Evolutionary conservation across 1,140 invertebrate genomes (phyloP), one percentile per base, ranked within the genome.

Genomic region (Drosophila lini): DNA sequence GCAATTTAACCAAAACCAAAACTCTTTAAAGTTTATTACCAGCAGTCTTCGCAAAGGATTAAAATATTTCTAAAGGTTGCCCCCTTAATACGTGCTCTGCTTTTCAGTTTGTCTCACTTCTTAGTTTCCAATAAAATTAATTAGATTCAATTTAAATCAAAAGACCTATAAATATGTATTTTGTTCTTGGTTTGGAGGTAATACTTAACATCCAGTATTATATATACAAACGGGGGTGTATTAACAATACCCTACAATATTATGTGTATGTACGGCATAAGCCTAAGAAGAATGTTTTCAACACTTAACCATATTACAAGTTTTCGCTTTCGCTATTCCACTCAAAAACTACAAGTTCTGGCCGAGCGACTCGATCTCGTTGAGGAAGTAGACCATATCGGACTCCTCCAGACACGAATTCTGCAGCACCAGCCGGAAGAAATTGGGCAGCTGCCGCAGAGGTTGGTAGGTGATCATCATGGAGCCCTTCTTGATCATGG

Each of bases 381-480:
- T 93, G 0, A 98, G 93, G 73, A 99, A 96, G 92, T 97, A 97
- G 47, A 95, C 93, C 95, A 98, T 97, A 91, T 98, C 97, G 6
- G 94, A 93, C 68, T 95, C 94, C 16, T 95, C 96, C 3, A 98
- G 92, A 16, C 95, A 95, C 5, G 97, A 99, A 86, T 97, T 99
- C 92, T 98, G 97, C 76, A 99, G 94, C 8, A 99, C 97, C 55
- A 99, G 94, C 42, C 98, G 94, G 94, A 99, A 99, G 93, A 99
- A 99, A 92, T 99, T 97, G 0, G 97, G 96, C 67, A 95, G 93
- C 61, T 94, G 93, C 47, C 95, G 94, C 67, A 97, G 93, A 1
- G 98, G 97, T 89, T 99, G 98, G 91, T 99, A 99, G 15, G 97
- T 98, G 32, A 99, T 96, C 95, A 99, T 97, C 95, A 98, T 98